Conservation (phyloP, 2,797 vertebrate genomes). For the Lepus oiostolus region DNA sequence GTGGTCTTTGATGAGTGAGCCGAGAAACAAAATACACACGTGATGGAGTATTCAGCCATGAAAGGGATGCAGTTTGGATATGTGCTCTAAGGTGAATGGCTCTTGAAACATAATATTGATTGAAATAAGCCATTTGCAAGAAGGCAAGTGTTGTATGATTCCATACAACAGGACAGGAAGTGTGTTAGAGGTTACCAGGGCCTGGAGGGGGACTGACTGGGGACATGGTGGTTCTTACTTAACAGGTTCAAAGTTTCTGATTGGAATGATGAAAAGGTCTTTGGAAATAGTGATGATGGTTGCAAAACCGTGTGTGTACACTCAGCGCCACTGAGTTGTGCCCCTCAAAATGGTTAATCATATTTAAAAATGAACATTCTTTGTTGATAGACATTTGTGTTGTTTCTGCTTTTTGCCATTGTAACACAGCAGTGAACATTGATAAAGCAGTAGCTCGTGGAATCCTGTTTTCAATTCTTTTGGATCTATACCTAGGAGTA, state of each 20-base stretch:
- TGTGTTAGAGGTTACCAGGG: neutral
- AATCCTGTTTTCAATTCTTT: neutral
- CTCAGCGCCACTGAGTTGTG: too few relatives aligned
- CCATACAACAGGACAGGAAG: neutral
- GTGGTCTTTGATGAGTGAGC: too few relatives aligned
- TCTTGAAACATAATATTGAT: neutral
- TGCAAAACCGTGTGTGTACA: neutral
- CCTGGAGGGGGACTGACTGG: too few relatives aligned
- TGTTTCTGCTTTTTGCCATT: neutral
- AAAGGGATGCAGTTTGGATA: neutral
- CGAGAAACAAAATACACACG: neutral
- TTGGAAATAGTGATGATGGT: neutral
- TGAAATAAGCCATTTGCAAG: neutral
- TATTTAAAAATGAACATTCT: too few relatives aligned
- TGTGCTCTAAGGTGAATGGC: accelerated
- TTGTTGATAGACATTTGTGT: neutral
- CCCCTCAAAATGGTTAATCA: neutral
- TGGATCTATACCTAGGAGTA: neutral
- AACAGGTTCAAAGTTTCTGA: neutral
- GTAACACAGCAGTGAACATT: neutral
- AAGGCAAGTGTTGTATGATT: neutral
- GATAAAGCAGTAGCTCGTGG: accelerated
- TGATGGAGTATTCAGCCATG: neutral
- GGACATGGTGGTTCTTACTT: neutral
- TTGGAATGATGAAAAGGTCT: neutral